Evolutionary conservation across 2,888 invertebrate genomes (phyloP), one percentile per base, ranked within the genome.

Genomic region (Apodemia zela): DNA sequence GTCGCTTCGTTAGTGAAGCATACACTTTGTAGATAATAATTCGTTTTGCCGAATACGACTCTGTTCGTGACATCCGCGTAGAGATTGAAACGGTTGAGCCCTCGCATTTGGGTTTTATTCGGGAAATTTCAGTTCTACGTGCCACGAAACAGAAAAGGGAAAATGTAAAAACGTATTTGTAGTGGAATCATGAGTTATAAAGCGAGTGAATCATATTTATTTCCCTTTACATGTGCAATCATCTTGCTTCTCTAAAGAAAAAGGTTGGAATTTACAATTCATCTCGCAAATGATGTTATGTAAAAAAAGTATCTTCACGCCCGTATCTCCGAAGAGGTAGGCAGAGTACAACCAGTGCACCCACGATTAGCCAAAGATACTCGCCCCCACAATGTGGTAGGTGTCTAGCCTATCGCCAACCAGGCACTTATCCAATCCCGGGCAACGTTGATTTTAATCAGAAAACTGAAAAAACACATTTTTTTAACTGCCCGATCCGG

Each of bases 11-110:
- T 65, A 63, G 65, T 63, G 62, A 57, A 35, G 54, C 62, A 60
- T 60, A 49, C 62, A 54, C 47, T 63, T 61, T 59, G 63, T 21
- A 61, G 65, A 62, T 63, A 65, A 67, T 67, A 67, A 67, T 67
- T 67, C 67, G 63, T 65, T 63, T 61, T 63, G 18, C 51, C 49
- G 45, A 65, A 62, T 63, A 59, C 65, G 61, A 29, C 59, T 61
- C 45, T 66, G 66, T 57, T 51, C 61, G 61, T 63, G 66, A 66
- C 66, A 61, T 60, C 60, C 57, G 61, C 59, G 49, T 65, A 60
- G 60, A 57, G 59, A 59, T 59, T 57, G 59, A 62, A 62, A 61
- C 60, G 49, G 60, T 65, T 58, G 60, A 61, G 49, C 29, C 38
- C 38, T 63, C 60, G 59, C 51, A 58, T 65, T 65, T 65, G 60